A percentile compares a stretch with the other conserved stretches of the same genome.
phyloP scores from a whole-genome alignment of 2,888 invertebrate species.

The Hemicrepidius hirtus region DNA sequence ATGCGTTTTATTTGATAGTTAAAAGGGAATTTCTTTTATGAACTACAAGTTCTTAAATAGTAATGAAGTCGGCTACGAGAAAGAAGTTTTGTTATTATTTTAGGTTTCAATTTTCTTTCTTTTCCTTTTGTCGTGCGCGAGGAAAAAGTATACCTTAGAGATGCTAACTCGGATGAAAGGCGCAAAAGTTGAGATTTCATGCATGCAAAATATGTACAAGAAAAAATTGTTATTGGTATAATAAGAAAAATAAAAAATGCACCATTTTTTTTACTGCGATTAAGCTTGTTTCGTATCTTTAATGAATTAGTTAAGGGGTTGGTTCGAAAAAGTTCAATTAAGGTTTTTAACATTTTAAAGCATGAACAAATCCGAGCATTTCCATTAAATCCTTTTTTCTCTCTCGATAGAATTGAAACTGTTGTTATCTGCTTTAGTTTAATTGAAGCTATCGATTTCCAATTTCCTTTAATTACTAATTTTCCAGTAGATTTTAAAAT shows the following conservation, averaged over 20 bases:
- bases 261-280: not conserved
- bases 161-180: not conserved
- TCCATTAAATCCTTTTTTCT: no score
- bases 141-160: slow-evolving; percentile 9
- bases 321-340: no score
- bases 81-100: not conserved
- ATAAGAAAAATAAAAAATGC: not conserved
- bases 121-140: not conserved
- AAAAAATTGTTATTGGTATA: not conserved
- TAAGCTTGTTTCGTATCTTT: not conserved
- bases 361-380: no score
- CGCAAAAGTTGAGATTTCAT: not conserved
- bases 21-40: slow-evolving; percentile 6
- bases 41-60: not conserved
- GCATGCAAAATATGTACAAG: not conserved
- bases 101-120: slow-evolving; percentile 1
- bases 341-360: no score
- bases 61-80: not conserved
- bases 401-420: no score
- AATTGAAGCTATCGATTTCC: no score
- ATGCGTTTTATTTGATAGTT: slow-evolving; percentile 1
- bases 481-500: no score
- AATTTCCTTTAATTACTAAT: no score
- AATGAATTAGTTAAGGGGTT: no score
- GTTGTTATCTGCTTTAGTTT: no score